phyloP scores from a whole-genome alignment of 2,888 invertebrate species.

The Rhingia rostrata region DNA sequence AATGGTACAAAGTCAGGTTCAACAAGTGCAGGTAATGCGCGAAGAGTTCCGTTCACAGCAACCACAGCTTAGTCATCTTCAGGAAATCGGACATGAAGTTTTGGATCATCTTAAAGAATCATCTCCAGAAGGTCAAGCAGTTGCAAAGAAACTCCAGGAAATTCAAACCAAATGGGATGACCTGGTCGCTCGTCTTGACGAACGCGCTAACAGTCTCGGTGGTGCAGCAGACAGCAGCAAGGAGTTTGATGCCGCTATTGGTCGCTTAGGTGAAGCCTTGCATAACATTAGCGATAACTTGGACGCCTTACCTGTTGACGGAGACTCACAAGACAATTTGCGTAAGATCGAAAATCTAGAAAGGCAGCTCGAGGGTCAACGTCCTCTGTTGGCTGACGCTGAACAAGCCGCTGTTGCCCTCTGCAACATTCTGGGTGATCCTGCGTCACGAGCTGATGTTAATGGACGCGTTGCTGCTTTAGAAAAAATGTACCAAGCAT shows the following conservation, averaged over 20 bases:
- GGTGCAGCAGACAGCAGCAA: constrained; percentile 96
- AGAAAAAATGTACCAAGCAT: constrained; percentile 93
- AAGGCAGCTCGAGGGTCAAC: constrained; percentile 93
- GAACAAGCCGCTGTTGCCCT: constrained; percentile 95
- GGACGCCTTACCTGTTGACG: constrained; percentile 91
- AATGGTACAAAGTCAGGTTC: constrained; percentile 97
- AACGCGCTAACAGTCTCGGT: constrained; percentile 93
- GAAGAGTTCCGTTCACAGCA: constrained; percentile 97
- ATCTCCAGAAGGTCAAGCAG: constrained; percentile 86
- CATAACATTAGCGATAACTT: constrained; percentile 93
- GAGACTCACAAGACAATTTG: constrained; percentile 93
- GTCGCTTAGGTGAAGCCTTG: constrained; percentile 92
- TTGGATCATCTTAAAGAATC: constrained; percentile 85
- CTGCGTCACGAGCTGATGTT: constrained; percentile 95
- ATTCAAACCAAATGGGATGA: constrained; percentile 92
- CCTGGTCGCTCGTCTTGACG: constrained; percentile 90
- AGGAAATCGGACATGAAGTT: constrained; percentile 91
- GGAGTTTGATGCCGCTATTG: constrained; percentile 94
- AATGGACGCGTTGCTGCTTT: constrained; percentile 93
- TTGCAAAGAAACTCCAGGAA: constrained; percentile 88
- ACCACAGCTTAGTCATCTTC: constrained; percentile 92
- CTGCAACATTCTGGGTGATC: constrained; percentile 93
- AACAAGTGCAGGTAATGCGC: constrained; percentile 95
- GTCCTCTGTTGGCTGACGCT: constrained; percentile 93
- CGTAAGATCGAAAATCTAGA: constrained; percentile 94